These are phyloP conservation scores for Gadus macrocephalus DNA, from an alignment of 2,113 vertebrate genomes.

Conservation along the genomic window DNA sequence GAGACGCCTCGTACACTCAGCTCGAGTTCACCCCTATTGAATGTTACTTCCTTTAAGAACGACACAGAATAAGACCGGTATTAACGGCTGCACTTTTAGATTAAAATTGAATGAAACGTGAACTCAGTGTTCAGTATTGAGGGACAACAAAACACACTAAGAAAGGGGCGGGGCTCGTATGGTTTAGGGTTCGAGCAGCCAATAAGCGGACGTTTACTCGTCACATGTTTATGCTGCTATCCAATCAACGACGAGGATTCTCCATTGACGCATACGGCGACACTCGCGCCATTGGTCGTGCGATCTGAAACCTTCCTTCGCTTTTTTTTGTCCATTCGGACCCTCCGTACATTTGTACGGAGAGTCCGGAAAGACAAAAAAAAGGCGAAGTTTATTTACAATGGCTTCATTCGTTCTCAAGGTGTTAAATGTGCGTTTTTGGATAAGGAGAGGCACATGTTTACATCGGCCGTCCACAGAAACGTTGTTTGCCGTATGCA, in stretches of 20 bases:
- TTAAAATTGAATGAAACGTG: too few species aligned
- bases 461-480: constrained; percentile 20
- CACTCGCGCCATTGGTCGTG: constrained; percentile 55
- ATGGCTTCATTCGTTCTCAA: constrained; percentile 57
- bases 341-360: constrained; percentile 45
- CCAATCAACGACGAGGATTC: neutral
- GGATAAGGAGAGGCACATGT: constrained; percentile 36
- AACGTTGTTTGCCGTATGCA: constrained; percentile 12
- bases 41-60: too few species aligned
- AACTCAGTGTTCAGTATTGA: too few species aligned
- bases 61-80: too few species aligned
- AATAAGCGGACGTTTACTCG: constrained; percentile 40
- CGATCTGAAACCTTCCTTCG: constrained; percentile 39
- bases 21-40: too few species aligned
- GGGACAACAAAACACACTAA: too few species aligned
- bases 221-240: neutral
- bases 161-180: neutral
- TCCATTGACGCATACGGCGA: neutral
- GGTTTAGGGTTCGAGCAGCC: constrained; percentile 17
- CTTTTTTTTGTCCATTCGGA: too few species aligned
- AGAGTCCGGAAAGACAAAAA: constrained; percentile 34
- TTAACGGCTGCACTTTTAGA: too few species aligned
- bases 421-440: constrained; percentile 31
- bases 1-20: neutral
- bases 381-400: neutral